Evolutionary conservation across 2,797 vertebrate genomes (phyloP).

Genomic region (Manis pentadactyla): DNA sequence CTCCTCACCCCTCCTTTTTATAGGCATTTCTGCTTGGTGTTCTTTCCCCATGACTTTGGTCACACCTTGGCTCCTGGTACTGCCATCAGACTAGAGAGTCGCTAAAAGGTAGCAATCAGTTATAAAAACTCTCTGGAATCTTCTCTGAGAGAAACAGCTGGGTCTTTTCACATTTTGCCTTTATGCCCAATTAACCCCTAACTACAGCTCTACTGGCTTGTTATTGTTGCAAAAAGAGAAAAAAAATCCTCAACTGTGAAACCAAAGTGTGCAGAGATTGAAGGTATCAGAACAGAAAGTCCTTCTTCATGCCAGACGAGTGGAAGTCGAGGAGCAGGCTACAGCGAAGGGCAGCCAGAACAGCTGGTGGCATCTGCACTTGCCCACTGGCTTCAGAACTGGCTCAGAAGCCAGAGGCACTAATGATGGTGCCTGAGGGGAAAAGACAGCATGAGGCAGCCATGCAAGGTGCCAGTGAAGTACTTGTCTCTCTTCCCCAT

Average conservation of each 20-base stretch:
- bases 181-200: constrained; percentile 78
- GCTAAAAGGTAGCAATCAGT: constrained; percentile 39
- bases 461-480: constrained; percentile 73
- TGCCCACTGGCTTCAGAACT: constrained; percentile 11
- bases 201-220: constrained; percentile 65
- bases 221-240: constrained; percentile 1
- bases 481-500: constrained; percentile 74
- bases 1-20: background rate
- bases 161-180: constrained; percentile 72
- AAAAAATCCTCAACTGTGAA: constrained; percentile 31
- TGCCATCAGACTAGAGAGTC: background rate
- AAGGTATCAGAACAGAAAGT: background rate
- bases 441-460: constrained; percentile 60
- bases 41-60: background rate
- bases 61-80: background rate
- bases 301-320: background rate
- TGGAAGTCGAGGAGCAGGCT: background rate
- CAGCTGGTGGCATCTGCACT: constrained; percentile 36
- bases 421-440: constrained; percentile 58
- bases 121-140: constrained; percentile 40
- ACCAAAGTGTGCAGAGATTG: constrained; percentile 28
- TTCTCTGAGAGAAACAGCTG: constrained; percentile 65
- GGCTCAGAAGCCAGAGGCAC: constrained; percentile 52
- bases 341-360: background rate
- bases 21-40: background rate